A percentile compares a stretch with the other conserved stretches of the same genome.
phyloP scores from a whole-genome alignment of 2,797 vertebrate species.

The Sciurus vulgaris region DNA sequence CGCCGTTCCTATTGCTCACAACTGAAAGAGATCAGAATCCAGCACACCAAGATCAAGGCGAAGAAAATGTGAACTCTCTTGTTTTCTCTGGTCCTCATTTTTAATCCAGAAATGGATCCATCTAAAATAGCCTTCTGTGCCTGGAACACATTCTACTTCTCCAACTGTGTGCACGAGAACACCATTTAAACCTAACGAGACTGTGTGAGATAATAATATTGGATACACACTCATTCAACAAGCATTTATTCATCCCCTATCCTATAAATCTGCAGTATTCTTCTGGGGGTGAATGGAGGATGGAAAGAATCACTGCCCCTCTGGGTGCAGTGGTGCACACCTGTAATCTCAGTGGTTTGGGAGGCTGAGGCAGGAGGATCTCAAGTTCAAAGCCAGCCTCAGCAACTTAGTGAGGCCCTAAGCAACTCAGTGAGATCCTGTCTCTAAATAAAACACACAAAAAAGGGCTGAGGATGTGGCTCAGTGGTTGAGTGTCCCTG shows the following conservation, averaged over 20 bases:
- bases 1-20: neutral
- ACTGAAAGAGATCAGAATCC: neutral
- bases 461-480: no score
- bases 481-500: no score
- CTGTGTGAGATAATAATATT: neutral
- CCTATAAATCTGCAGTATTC: neutral
- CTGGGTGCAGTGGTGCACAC: no score
- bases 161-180: neutral
- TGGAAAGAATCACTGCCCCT: neutral
- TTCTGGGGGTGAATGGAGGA: neutral
- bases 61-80: neutral
- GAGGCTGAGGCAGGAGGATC: no score
- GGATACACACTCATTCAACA: slow-evolving; percentile 12
- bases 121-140: neutral
- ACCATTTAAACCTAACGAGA: neutral
- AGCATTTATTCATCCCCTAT: neutral
- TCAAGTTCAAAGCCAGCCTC: no score
- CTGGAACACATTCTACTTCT: neutral
- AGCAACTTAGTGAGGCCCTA: no score
- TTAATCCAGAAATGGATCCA: neutral
- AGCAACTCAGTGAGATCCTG: no score
- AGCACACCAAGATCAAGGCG: neutral
- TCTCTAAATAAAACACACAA: no score
- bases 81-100: neutral
- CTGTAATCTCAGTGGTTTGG: no score